Evolutionary conservation across 2,888 invertebrate genomes (phyloP).

Genomic region (Carcina quercana): DNA sequence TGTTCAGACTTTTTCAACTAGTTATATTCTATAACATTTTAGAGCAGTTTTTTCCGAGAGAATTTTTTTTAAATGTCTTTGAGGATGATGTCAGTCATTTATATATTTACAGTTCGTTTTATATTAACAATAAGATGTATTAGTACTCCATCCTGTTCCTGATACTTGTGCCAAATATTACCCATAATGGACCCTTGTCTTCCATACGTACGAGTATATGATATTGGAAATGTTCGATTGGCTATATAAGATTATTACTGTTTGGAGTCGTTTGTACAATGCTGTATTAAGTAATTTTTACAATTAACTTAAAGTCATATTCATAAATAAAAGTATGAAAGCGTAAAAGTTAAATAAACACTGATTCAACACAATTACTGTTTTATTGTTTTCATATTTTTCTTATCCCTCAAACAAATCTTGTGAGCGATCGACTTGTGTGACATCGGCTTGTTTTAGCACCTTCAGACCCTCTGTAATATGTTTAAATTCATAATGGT

Average conservation of each 20-base stretch:
- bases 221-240: slow-evolving; percentile 23
- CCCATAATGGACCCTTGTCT: slow-evolving; percentile 54
- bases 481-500: slow-evolving; percentile 10
- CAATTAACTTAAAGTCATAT: slow-evolving; percentile 58
- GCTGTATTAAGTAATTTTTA: slow-evolving; percentile 62
- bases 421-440: slow-evolving; percentile 50
- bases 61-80: no score
- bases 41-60: no score
- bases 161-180: slow-evolving; percentile 57
- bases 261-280: slow-evolving; percentile 54
- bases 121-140: slow-evolving; percentile 25
- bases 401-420: slow-evolving; percentile 40
- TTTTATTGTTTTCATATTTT: slow-evolving; percentile 36
- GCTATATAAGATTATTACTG: slow-evolving; percentile 33
- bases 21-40: no score
- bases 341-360: slow-evolving; percentile 63
- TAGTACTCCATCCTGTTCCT: slow-evolving; percentile 46
- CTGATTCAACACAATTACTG: slow-evolving; percentile 39
- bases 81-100: no score
- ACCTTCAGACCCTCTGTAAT: slow-evolving; percentile 64
- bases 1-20: no score
- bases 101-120: no score
- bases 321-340: slow-evolving; percentile 47
- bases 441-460: slow-evolving; percentile 40
- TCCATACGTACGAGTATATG: slow-evolving; percentile 49